Percentiles rank a stretch among this genome's conserved stretches.
These are phyloP conservation scores for Rhinoderma darwinii DNA, from an alignment of 2,113 vertebrate species.

Conservation along the genomic window DNA sequence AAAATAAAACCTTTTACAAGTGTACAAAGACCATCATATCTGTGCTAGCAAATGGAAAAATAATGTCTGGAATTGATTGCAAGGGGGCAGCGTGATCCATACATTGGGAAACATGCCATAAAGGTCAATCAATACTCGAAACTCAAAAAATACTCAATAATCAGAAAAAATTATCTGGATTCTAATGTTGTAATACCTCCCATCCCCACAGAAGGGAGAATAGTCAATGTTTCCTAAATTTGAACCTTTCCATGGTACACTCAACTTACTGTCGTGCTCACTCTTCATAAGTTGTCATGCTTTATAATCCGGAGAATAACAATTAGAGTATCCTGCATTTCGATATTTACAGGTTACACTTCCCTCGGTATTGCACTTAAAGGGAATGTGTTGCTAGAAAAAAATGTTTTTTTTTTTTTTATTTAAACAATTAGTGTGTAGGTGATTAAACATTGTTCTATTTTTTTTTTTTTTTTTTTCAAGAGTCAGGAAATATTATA, in stretches of 20 bases:
- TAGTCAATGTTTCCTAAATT: neutral
- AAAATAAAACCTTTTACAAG: constrained; percentile 9
- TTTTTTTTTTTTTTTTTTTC: too few relatives aligned
- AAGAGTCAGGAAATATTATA: too few relatives aligned
- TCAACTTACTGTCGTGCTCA: neutral
- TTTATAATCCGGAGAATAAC: too few relatives aligned
- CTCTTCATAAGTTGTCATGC: neutral
- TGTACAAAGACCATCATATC: neutral
- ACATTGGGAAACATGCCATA: neutral
- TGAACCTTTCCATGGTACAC: neutral
- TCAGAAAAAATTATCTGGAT: neutral
- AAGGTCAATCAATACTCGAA: constrained; percentile 9
- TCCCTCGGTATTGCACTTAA: too few relatives aligned
- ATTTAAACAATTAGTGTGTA: too few relatives aligned
- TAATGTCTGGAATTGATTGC: neutral
- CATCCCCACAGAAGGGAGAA: neutral
- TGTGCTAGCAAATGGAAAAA: neutral
- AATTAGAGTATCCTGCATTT: too few relatives aligned
- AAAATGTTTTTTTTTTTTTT: too few relatives aligned
- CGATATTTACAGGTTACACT: too few relatives aligned
- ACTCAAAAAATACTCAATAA: too few relatives aligned
- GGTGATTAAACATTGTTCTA: too few relatives aligned
- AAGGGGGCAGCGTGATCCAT: neutral
- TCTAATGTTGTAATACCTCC: neutral
- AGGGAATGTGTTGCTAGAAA: too few relatives aligned